Percentiles rank a stretch among this genome's conserved stretches.
These are phyloP conservation scores for Sparidentex hasta DNA, from an alignment of 2,797 vertebrate genomes.

Conservation along the genomic window DNA sequence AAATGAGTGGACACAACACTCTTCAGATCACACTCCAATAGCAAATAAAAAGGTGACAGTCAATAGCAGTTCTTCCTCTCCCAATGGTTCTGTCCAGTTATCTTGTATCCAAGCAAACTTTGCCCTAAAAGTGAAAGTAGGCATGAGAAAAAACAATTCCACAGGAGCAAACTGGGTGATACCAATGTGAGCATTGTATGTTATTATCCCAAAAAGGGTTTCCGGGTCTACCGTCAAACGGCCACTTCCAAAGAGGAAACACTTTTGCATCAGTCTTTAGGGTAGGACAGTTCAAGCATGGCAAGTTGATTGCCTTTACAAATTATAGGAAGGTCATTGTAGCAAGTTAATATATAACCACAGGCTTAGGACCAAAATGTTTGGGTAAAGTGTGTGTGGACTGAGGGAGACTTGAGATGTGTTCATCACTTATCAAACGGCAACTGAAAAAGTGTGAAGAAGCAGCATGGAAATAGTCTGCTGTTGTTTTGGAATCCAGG, in stretches of 20 bases:
- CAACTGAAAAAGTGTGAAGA: slow-evolving; percentile 68
- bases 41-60: slow-evolving; percentile 70
- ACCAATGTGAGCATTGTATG: slow-evolving; percentile 55
- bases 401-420: slow-evolving; percentile 53
- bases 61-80: slow-evolving; percentile 63
- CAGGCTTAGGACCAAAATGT: slow-evolving; percentile 77
- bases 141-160: slow-evolving; percentile 72
- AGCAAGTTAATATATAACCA: slow-evolving; percentile 78
- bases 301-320: slow-evolving; percentile 74
- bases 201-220: slow-evolving; percentile 78
- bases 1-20: slow-evolving; percentile 69
- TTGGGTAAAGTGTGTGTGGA: slow-evolving; percentile 61
- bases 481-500: slow-evolving; percentile 73
- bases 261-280: slow-evolving; percentile 77
- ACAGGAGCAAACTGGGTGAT: slow-evolving; percentile 75
- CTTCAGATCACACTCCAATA: slow-evolving; percentile 66
- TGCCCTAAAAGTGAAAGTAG: slow-evolving; percentile 69
- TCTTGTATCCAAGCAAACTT: slow-evolving; percentile 62
- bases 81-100: slow-evolving; percentile 68
- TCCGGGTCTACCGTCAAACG: slow-evolving; percentile 63
- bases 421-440: slow-evolving; percentile 67
- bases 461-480: slow-evolving; percentile 80
- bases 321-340: slow-evolving; percentile 72
- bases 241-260: slow-evolving; percentile 71
- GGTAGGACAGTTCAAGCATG: slow-evolving; percentile 79